A percentile compares a stretch with the other conserved stretches of the same genome.
Evolutionary conservation across 2,888 invertebrate species (phyloP).

Genomic region (Aproaerema taeniolella): DNA sequence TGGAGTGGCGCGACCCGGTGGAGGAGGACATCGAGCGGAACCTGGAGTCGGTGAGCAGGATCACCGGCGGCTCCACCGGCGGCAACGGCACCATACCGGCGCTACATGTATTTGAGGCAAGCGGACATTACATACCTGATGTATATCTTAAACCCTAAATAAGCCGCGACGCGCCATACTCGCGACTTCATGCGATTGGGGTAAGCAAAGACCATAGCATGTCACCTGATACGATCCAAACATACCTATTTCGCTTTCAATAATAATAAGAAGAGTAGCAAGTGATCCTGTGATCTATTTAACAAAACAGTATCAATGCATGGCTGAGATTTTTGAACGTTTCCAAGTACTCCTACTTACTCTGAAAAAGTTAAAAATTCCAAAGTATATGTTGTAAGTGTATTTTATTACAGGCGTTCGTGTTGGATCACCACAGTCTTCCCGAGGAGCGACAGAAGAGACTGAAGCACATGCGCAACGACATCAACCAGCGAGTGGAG

Average conservation of each 20-base stretch:
- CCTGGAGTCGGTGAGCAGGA: slow-evolving; percentile 57
- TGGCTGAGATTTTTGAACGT: too few relatives aligned
- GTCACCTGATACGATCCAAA: too few relatives aligned
- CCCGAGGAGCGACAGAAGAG: slow-evolving; percentile 72
- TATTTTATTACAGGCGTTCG: slow-evolving; percentile 80
- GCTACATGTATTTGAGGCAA: slow-evolving; percentile 50
- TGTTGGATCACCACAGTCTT: slow-evolving; percentile 76
- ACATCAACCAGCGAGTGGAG: slow-evolving; percentile 81
- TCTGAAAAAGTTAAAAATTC: too few relatives aligned
- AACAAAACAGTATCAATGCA: not conserved
- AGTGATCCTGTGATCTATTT: not conserved
- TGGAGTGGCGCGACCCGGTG: slow-evolving; percentile 66
- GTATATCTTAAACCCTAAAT: too few relatives aligned
- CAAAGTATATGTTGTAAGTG: too few relatives aligned
- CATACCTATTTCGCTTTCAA: too few relatives aligned
- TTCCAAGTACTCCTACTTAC: too few relatives aligned
- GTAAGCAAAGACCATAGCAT: too few relatives aligned
- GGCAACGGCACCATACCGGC: slow-evolving; percentile 47
- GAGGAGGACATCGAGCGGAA: slow-evolving; percentile 67
- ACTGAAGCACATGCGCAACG: slow-evolving; percentile 73
- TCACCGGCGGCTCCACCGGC: slow-evolving; percentile 48
- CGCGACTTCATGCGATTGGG: too few relatives aligned
- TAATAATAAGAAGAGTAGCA: too few relatives aligned
- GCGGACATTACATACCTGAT: not conserved
- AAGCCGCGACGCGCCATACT: too few relatives aligned